Percentiles rank a stretch among this genome's conserved stretches.
These are phyloP conservation scores for Galerucella nymphaeae DNA, from an alignment of 2,888 invertebrate species.

Conservation along the genomic window DNA sequence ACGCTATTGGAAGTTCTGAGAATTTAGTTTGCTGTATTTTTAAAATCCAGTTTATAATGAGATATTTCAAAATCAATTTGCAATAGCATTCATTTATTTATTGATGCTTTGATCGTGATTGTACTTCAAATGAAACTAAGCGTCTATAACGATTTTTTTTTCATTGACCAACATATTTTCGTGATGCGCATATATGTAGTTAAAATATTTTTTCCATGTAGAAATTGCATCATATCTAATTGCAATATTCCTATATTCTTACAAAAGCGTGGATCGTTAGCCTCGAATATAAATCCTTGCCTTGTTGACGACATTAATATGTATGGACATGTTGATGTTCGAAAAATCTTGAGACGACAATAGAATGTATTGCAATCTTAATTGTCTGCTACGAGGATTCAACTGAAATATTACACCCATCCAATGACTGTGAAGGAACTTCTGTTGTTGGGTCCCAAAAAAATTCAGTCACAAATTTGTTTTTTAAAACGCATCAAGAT, in stretches of 20 bases:
- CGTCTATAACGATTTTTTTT: neutral
- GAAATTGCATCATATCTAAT: conserved; percentile 11
- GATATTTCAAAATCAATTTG: neutral
- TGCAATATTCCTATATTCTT: conserved; percentile 10
- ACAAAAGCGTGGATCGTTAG: conserved; percentile 10
- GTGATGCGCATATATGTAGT: conserved; percentile 1
- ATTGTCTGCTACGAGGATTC: neutral
- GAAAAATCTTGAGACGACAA: neutral
- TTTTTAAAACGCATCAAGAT: neutral
- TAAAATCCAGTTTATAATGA: no score
- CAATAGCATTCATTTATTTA: neutral
- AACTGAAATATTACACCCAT: no score
- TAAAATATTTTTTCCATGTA: neutral
- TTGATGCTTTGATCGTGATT: conserved; percentile 14
- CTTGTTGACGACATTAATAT: neutral
- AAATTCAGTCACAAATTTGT: no score
- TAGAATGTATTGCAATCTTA: neutral
- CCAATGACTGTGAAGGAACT: no score
- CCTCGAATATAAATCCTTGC: conserved; percentile 3
- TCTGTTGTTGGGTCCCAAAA: no score
- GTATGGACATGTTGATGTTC: neutral
- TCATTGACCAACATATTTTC: conserved; percentile 10
- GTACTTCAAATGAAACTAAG: conserved; percentile 7
- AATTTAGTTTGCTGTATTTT: no score
- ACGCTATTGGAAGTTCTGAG: no score